A percentile compares a stretch with the other conserved stretches of the same genome.
Conservation (phyloP, 37 sponge, comb jelly and placozoan species). For the Amphimedon queenslandica region DNA sequence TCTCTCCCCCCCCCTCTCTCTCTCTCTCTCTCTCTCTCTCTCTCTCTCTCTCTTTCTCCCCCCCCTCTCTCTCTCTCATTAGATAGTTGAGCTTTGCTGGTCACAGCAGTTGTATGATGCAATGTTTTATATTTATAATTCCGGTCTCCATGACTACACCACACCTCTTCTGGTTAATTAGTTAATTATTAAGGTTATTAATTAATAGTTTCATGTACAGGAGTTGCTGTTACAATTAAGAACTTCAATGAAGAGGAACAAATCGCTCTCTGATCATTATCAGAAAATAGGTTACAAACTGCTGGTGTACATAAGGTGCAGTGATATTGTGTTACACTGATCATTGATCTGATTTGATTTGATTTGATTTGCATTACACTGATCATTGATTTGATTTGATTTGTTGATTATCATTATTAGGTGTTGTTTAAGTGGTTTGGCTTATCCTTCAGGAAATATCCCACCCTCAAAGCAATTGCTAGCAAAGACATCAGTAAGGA, state of each 20-base stretch:
- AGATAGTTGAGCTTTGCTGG: conserved; percentile 77
- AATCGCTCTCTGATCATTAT: conserved; percentile 53
- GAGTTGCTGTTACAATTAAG: conserved; percentile 74
- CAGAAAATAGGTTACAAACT: conserved; percentile 70
- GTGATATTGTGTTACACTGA: neutral
- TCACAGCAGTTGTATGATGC: conserved; percentile 74
- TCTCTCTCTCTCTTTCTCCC: neutral
- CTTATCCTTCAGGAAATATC: conserved; percentile 69
- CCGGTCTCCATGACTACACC: conserved; percentile 72
- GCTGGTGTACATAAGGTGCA: conserved; percentile 81
- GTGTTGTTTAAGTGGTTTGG: conserved; percentile 73
- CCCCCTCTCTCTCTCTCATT: neutral
- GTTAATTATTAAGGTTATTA: neutral
- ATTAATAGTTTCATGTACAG: conserved; percentile 5
- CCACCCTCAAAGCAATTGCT: conserved; percentile 2
- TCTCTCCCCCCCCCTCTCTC: neutral
- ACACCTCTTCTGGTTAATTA: conserved; percentile 60
- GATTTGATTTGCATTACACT: neutral
- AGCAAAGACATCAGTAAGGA: conserved; percentile 53
- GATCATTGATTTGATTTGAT: too few relatives aligned
- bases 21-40: neutral
- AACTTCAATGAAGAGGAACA: conserved; percentile 37
- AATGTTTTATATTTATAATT: conserved; percentile 80
- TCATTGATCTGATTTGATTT: too few relatives aligned
- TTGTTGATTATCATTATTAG: conserved; percentile 14